phyloP scores from a whole-genome alignment of 2,113 vertebrate species.

The Nansenia antarctica region DNA sequence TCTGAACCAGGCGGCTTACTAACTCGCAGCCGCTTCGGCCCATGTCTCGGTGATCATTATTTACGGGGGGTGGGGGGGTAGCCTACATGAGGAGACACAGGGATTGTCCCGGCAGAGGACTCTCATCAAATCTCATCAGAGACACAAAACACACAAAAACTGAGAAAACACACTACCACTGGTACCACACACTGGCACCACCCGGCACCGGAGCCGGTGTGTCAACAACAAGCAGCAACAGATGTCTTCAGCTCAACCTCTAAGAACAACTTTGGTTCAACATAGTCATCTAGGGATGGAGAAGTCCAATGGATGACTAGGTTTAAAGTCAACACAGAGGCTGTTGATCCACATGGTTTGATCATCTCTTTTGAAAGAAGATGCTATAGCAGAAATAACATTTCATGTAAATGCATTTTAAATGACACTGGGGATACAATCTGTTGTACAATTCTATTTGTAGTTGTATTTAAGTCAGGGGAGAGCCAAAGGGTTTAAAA shows the following conservation, averaged over 20 bases:
- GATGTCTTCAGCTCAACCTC: slow-evolving; percentile 2
- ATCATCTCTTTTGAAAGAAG: background rate
- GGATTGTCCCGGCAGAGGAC: slow-evolving; percentile 19
- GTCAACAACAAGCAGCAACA: slow-evolving; percentile 10
- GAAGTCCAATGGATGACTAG: background rate
- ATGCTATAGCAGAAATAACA: background rate
- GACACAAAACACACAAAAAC: background rate
- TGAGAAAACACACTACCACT: no score
- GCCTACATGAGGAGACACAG: slow-evolving; percentile 24
- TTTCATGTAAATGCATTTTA: no score
- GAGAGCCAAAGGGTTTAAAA: background rate
- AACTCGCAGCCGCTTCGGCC: background rate
- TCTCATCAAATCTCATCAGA: background rate
- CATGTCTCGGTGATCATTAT: slow-evolving; percentile 41
- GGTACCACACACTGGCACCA: background rate
- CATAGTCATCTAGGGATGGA: background rate
- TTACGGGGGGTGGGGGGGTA: background rate
- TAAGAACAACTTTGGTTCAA: background rate
- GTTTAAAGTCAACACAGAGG: background rate
- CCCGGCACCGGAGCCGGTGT: background rate
- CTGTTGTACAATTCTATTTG: background rate
- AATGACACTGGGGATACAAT: no score
- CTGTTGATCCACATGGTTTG: background rate
- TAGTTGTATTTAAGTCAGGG: background rate
- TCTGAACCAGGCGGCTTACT: slow-evolving; percentile 30